phyloP scores from a whole-genome alignment of 2,113 vertebrate genomes.

The Corydoras sp. region DNA sequence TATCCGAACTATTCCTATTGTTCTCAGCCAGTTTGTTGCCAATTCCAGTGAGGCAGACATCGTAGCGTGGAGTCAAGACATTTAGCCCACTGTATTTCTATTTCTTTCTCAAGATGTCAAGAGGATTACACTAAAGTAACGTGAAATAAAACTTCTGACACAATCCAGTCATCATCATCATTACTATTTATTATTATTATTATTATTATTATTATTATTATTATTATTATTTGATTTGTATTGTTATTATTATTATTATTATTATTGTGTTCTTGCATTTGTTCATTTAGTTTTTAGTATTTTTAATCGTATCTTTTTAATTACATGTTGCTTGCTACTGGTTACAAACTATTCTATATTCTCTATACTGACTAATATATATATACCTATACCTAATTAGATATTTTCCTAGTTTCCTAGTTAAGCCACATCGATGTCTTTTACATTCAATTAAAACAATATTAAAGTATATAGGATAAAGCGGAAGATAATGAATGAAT shows the following conservation, averaged over 20 bases:
- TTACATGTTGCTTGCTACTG: background rate
- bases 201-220: background rate
- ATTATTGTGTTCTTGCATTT: background rate
- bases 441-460: too few relatives aligned
- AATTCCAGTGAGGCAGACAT: constrained; percentile 28
- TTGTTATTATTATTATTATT: background rate
- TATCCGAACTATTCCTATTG: constrained; percentile 23
- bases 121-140: too few relatives aligned
- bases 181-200: background rate
- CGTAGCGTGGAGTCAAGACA: constrained; percentile 3
- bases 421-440: too few relatives aligned
- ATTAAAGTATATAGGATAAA: too few relatives aligned
- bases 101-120: background rate
- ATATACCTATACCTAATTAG: too few relatives aligned
- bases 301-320: background rate
- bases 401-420: too few relatives aligned
- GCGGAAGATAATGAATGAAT: too few relatives aligned
- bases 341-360: too few relatives aligned
- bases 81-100: too few relatives aligned
- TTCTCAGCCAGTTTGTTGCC: constrained; percentile 1
- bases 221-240: background rate
- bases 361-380: too few relatives aligned
- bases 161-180: too few relatives aligned
- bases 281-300: background rate
- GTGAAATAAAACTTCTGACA: too few relatives aligned